Evolutionary conservation across 2,888 invertebrate species (phyloP).

Genomic region (Orthosia gothica): DNA sequence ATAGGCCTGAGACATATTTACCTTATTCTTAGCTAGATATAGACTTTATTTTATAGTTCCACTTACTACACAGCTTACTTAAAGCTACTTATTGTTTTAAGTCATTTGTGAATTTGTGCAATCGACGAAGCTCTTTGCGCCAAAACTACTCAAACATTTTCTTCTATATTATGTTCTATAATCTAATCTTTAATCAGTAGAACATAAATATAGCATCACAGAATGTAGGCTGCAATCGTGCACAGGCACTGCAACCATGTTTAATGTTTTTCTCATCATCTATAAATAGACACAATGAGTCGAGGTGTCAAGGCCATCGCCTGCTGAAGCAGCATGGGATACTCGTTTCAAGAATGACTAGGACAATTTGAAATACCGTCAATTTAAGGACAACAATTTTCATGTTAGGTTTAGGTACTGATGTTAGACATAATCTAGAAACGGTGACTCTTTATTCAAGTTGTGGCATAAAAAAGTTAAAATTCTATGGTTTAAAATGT

Average conservation of each 20-base stretch:
- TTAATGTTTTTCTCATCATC: conserved; percentile 55
- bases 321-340: conserved; percentile 24
- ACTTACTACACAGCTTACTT: not conserved
- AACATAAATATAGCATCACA: conserved; percentile 21
- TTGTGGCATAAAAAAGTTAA: not conserved
- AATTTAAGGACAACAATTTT: not conserved
- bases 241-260: conserved; percentile 46
- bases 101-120: not conserved
- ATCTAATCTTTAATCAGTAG: conserved; percentile 38
- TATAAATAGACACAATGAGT: conserved; percentile 66
- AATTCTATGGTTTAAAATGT: not conserved
- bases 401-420: not conserved
- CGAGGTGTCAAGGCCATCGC: conserved; percentile 65
- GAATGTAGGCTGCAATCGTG: conserved; percentile 16
- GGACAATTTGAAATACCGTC: not conserved
- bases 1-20: not conserved
- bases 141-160: not conserved
- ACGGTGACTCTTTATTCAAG: not conserved
- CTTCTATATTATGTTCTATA: conserved; percentile 3
- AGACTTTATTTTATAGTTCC: not conserved
- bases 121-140: not conserved
- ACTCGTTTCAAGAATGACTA: conserved; percentile 6
- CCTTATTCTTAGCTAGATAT: not conserved
- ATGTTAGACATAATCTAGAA: not conserved
- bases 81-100: not conserved